Evolutionary conservation across 2,888 invertebrate species (phyloP).

Genomic region (Tachina grossa): DNA sequence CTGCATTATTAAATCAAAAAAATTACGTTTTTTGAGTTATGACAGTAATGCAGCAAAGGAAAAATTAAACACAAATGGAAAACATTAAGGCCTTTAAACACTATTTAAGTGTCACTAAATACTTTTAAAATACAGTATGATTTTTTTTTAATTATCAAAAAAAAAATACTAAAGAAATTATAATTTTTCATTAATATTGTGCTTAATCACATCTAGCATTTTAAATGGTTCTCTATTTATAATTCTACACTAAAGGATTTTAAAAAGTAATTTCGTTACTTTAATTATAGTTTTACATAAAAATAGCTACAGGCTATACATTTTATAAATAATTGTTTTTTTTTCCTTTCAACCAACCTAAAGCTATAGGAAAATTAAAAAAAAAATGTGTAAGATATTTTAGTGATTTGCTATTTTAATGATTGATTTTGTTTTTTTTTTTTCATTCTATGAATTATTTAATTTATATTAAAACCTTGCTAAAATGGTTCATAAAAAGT

Average conservation of each 20-base stretch:
- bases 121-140: background rate
- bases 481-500: conserved; percentile 46
- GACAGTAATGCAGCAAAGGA: background rate
- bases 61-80: background rate
- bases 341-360: conserved; percentile 52
- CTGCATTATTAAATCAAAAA: too few species aligned
- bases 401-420: conserved; percentile 9
- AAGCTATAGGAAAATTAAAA: conserved; percentile 45
- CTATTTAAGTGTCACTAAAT: background rate
- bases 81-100: background rate
- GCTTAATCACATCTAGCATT: conserved; percentile 20
- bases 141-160: background rate
- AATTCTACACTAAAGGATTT: conserved; percentile 38
- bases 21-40: too few species aligned
- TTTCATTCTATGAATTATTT: background rate
- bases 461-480: conserved; percentile 52
- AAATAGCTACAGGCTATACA: conserved; percentile 47
- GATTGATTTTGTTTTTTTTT: conserved; percentile 11
- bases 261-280: conserved; percentile 6
- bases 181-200: background rate
- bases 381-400: conserved; percentile 22
- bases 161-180: background rate
- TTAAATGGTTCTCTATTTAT: conserved; percentile 38
- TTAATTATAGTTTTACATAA: conserved; percentile 51
- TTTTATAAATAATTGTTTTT: conserved; percentile 30